phyloP scores from a whole-genome alignment of 2,797 vertebrate genomes.

The Pantherophis alleghaniensis region DNA sequence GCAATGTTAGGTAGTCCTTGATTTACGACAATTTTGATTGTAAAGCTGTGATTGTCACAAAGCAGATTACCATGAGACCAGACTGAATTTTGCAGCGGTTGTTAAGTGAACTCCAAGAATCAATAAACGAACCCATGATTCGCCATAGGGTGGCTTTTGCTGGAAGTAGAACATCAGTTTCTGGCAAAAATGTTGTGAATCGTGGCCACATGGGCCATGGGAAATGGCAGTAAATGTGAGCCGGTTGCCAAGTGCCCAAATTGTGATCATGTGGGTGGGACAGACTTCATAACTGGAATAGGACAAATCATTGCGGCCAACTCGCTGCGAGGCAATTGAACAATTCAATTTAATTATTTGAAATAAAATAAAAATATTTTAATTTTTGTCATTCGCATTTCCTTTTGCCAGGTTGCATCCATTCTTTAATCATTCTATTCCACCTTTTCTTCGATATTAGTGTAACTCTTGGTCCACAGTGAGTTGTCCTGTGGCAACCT shows the following conservation, averaged over 20 bases:
- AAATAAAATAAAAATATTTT: not conserved
- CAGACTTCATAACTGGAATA: not conserved
- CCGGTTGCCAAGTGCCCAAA: not conserved
- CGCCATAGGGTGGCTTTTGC: not conserved
- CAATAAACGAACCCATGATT: not conserved
- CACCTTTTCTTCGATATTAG: not conserved
- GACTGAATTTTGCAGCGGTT: not conserved
- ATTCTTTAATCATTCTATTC: not conserved
- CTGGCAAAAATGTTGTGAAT: not conserved
- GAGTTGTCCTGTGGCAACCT: too few relatives aligned
- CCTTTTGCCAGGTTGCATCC: not conserved
- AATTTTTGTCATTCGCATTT: not conserved
- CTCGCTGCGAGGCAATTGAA: not conserved
- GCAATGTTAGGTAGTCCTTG: not conserved
- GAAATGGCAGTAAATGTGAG: not conserved
- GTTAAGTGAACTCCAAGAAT: not conserved
- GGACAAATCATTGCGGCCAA: not conserved
- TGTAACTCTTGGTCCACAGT: not conserved
- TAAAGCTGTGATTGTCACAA: not conserved
- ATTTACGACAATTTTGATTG: not conserved
- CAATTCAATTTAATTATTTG: not conserved
- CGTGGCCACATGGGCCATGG: not conserved
- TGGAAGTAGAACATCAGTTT: not conserved
- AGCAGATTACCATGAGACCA: not conserved
- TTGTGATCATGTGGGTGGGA: not conserved